Percentiles rank a stretch among this genome's conserved stretches.
Conservation (phyloP, 2,113 vertebrate genomes). For the Solea senegalensis region DNA sequence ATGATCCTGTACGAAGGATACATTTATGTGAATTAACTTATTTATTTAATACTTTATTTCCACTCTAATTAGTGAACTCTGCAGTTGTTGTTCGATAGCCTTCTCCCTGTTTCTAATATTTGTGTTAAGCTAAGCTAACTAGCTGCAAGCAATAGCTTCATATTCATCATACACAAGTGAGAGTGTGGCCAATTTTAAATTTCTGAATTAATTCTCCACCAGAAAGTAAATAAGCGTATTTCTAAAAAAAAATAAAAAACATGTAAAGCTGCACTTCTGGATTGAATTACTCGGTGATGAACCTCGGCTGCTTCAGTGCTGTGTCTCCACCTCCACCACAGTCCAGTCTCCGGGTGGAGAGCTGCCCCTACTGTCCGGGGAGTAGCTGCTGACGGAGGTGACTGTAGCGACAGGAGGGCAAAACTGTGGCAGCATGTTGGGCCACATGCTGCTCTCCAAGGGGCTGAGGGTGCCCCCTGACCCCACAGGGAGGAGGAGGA, state of each 20-base stretch:
- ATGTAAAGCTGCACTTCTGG: neutral
- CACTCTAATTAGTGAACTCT: neutral
- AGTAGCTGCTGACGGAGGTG: conserved; percentile 90
- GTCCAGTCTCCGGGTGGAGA: conserved; percentile 88
- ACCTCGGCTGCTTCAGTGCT: conserved; percentile 81
- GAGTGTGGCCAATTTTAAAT: neutral
- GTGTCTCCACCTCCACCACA: conserved; percentile 91
- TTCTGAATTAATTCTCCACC: neutral
- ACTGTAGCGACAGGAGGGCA: conserved; percentile 85
- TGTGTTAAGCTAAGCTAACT: neutral
- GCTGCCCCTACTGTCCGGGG: conserved; percentile 82
- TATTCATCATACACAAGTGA: too few relatives aligned
- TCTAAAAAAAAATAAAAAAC: too few relatives aligned
- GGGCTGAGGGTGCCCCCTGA: conserved; percentile 82
- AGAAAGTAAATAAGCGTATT: neutral
- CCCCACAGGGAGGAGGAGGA: conserved; percentile 76
- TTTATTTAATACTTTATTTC: neutral
- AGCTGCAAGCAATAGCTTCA: too few relatives aligned
- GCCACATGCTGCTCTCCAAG: conserved; percentile 88
- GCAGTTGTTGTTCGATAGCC: too few relatives aligned
- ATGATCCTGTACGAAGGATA: too few relatives aligned
- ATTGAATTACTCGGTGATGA: neutral
- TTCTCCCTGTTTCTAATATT: neutral
- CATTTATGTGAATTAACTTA: too few relatives aligned
- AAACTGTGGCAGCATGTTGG: conserved; percentile 83